Evolutionary conservation across 2,888 invertebrate species (phyloP), one percentile per base, ranked within the genome.

Genomic region (Sinelater perroti): DNA sequence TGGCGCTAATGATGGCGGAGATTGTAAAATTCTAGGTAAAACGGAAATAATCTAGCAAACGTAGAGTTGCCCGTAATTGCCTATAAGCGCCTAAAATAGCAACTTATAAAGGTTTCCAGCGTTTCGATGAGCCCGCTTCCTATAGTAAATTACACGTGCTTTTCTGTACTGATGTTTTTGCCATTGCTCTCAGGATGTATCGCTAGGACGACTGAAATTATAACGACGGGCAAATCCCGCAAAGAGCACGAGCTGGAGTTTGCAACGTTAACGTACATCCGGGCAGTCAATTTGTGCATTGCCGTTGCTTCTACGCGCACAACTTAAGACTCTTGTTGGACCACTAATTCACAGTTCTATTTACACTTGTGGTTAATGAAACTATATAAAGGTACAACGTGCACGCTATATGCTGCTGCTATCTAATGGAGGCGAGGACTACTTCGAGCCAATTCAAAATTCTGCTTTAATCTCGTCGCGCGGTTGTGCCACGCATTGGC

Each of bases 321-420:
- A 14, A 14, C 35, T 35, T 16, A 31, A 47, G 20, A 21, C 47
- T 21, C 20, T 33, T 35, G 35, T 31, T 46, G 8, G 3, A 46
- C 13, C 33, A 47, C 33, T 47, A 47, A 47, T 47, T 47, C 47
- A 47, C 47, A 8, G 16, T 47, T 47, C 47, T 47, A 47, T 47
- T 47, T 47, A 33, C 46, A 17, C 33, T 17, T 35, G 13, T 10
- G 35, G 18, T 47, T 47, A 47, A 47, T 47, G 47, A 47, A 47
- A 47, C 47, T 35, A 47, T 47, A 47, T 21, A 47, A 47, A 47
- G 47, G 20, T 20, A 14, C 47, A 47, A n/a, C n/a, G n/a, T n/a
- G n/a, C n/a, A n/a, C n/a, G n/a, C n/a, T n/a, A n/a, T n/a, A n/a
- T n/a, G n/a, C n/a, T n/a, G n/a, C n/a, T n/a, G n/a, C n/a, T n/a